Percentiles rank a stretch among this genome's conserved stretches.
Conservation (phyloP, 2,888 invertebrate species). For the Tachina lurida region DNA sequence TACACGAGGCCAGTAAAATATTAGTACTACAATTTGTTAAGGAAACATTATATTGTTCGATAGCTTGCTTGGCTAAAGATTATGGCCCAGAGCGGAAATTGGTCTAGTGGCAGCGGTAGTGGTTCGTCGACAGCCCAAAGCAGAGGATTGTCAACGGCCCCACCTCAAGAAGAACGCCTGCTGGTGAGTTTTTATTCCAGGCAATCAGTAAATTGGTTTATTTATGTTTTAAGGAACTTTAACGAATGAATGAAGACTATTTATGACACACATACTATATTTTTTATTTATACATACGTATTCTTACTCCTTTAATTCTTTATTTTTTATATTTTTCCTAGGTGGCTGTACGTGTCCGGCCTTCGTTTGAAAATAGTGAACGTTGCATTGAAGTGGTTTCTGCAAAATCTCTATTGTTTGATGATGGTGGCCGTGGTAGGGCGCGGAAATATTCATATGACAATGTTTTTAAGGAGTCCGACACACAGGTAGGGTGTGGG, state of each 20-base stretch:
- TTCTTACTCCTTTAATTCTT: background rate
- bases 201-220: conserved; percentile 18
- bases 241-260: background rate
- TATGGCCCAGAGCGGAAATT: conserved; percentile 74
- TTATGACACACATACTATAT: no score
- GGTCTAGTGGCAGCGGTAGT: conserved; percentile 81
- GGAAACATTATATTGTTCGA: background rate
- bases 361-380: conserved; percentile 88
- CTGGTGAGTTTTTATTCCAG: conserved; percentile 77
- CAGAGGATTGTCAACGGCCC: conserved; percentile 76
- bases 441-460: conserved; percentile 96
- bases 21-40: background rate
- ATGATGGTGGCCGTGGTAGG: conserved; percentile 84
- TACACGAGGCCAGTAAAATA: conserved; percentile 5
- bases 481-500: conserved; percentile 88
- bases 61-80: conserved; percentile 21
- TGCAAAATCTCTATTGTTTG: conserved; percentile 81
- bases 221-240: conserved; percentile 22
- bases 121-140: conserved; percentile 77
- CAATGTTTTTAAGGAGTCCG: conserved; percentile 92
- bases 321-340: conserved; percentile 57
- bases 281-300: background rate
- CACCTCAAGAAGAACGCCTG: conserved; percentile 81
- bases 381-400: conserved; percentile 83
- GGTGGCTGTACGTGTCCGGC: conserved; percentile 96